phyloP scores from a whole-genome alignment of 2,113 vertebrate genomes.

The Melanocharis versteri region DNA sequence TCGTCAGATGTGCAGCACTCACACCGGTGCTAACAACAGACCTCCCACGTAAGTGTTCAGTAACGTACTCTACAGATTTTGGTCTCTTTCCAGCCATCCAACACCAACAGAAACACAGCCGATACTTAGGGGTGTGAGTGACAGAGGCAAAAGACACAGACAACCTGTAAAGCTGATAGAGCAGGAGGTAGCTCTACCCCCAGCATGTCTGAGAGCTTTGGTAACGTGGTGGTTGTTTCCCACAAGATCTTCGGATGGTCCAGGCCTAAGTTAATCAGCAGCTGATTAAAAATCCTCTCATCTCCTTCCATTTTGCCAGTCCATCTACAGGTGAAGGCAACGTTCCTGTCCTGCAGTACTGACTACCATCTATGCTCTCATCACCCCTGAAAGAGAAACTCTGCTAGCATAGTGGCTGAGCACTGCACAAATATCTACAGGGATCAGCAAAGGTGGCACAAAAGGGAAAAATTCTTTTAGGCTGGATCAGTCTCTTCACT shows the following conservation, averaged over 20 bases:
- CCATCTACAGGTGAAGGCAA: not conserved
- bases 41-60: not conserved
- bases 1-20: conserved; percentile 25
- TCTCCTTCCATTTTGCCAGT: not conserved
- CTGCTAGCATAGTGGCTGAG: not conserved
- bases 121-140: not conserved
- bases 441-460: not conserved
- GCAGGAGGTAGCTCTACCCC: not conserved
- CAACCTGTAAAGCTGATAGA: not conserved
- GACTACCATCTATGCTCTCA: not conserved
- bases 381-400: not conserved
- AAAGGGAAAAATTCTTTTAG: not conserved
- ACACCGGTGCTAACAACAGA: not conserved
- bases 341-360: not conserved
- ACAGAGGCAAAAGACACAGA: not conserved
- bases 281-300: not conserved
- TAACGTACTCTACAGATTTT: not conserved
- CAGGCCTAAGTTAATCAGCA: not conserved
- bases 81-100: not conserved
- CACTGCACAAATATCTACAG: not conserved
- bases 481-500: not conserved
- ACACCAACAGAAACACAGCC: not conserved
- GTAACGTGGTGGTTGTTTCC: not conserved
- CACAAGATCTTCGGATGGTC: not conserved
- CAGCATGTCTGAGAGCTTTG: not conserved